Evolutionary conservation across 2,888 invertebrate species (phyloP).

Genomic region (Drosophila peninsularis): DNA sequence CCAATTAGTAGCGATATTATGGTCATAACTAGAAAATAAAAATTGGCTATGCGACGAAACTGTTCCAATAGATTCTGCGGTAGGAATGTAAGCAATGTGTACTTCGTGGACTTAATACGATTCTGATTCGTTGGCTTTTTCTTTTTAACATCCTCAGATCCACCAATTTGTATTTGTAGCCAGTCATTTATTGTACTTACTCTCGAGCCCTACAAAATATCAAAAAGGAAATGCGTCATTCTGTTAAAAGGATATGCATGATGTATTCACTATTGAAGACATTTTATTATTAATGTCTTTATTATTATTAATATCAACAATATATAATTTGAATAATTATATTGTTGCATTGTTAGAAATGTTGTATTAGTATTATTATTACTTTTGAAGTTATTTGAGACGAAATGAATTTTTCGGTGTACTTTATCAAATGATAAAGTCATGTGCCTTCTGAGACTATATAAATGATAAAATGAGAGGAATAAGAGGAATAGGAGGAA

Average conservation of each 20-base stretch:
- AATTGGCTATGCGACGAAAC: constrained; percentile 93
- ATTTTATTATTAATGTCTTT: too few species aligned
- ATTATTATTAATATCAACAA: too few species aligned
- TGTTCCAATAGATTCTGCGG: constrained; percentile 93
- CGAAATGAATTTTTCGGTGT: too few species aligned
- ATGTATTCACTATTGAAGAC: too few species aligned
- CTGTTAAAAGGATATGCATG: neutral
- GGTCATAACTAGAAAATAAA: constrained; percentile 92
- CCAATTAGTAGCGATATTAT: constrained; percentile 89
- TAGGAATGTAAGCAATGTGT: constrained; percentile 91
- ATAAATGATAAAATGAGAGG: too few species aligned
- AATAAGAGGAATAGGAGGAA: too few species aligned
- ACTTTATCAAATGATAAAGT: too few species aligned
- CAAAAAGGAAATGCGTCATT: neutral
- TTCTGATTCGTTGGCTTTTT: constrained; percentile 84
- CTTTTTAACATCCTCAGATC: constrained; percentile 85
- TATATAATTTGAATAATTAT: too few species aligned
- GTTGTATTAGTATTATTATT: too few species aligned
- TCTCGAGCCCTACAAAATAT: constrained; percentile 85
- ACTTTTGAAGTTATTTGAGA: too few species aligned
- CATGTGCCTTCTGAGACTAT: too few species aligned
- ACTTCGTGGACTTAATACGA: constrained; percentile 89
- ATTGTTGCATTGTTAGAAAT: too few species aligned
- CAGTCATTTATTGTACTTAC: constrained; percentile 87
- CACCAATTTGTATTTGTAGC: constrained; percentile 87